Percentiles rank a stretch among this genome's conserved stretches.
These are phyloP conservation scores for Saguinus imperator DNA, from an alignment of 2,113 vertebrate species.

Conservation along the genomic window DNA sequence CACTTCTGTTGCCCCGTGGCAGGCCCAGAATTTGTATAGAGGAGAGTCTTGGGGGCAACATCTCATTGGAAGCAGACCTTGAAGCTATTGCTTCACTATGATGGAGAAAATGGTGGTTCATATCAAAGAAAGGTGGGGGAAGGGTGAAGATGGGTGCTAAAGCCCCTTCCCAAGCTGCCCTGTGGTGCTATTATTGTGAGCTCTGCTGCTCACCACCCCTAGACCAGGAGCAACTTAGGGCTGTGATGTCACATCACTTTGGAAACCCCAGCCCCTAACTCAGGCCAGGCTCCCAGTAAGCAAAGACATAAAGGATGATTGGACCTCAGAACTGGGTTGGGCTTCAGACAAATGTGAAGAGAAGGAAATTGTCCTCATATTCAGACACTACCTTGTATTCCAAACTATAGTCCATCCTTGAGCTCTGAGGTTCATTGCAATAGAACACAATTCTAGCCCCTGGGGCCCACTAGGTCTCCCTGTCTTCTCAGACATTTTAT, in stretches of 20 bases:
- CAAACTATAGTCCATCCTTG: neutral
- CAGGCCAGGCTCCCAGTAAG: too few species aligned
- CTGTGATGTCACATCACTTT: too few species aligned
- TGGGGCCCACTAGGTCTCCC: neutral
- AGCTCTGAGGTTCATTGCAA: too few species aligned
- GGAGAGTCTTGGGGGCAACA: neutral
- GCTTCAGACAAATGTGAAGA: neutral
- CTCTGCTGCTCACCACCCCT: too few species aligned
- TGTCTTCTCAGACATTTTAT: neutral
- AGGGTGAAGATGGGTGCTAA: too few species aligned
- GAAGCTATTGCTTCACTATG: neutral
- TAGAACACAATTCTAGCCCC: neutral
- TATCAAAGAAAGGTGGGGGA: neutral
- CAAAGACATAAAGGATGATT: too few species aligned
- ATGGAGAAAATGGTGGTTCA: neutral
- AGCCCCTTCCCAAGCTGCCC: too few species aligned
- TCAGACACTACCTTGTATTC: neutral
- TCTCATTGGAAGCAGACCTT: neutral
- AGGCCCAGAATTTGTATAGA: neutral
- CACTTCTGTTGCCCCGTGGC: neutral
- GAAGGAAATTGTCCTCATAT: neutral
- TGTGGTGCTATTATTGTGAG: too few species aligned
- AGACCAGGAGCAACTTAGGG: too few species aligned
- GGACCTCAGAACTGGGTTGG: too few species aligned
- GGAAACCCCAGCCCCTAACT: too few species aligned